Conservation (phyloP, 2,888 invertebrate genomes). For the Malachius bipustulatus region DNA sequence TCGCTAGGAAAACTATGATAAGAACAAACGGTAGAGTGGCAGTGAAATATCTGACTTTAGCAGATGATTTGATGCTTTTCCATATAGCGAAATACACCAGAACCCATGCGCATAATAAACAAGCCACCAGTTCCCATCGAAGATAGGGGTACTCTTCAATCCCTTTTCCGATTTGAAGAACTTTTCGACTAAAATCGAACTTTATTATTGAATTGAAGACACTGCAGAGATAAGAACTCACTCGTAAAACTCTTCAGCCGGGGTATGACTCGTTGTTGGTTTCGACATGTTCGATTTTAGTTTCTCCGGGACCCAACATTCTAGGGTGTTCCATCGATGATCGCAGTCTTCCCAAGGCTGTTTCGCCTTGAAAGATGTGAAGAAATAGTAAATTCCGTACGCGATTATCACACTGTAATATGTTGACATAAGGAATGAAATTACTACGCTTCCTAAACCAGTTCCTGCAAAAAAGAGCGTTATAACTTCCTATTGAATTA, state of each 20-base stretch:
- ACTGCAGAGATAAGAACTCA: constrained; percentile 40
- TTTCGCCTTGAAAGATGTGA: constrained; percentile 75
- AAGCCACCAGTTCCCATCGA: constrained; percentile 82
- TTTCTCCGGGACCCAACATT: constrained; percentile 67
- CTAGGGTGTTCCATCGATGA: constrained; percentile 73
- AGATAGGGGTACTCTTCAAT: constrained; percentile 71
- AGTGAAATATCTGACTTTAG: constrained; percentile 83
- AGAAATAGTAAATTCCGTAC: constrained; percentile 88
- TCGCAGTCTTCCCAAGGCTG: constrained; percentile 85
- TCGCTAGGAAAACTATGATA: constrained; percentile 72
- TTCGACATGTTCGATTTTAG: constrained; percentile 45
- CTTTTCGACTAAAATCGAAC: constrained; percentile 59
- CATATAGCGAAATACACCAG: constrained; percentile 92
- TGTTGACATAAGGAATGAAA: constrained; percentile 89
- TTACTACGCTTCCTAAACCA: constrained; percentile 85
- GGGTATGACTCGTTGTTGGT: constrained; percentile 64
- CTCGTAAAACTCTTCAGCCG: constrained; percentile 89
- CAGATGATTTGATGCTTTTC: constrained; percentile 93
- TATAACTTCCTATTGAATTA: too few relatives aligned
- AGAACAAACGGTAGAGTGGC: constrained; percentile 85
- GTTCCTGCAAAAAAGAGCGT: constrained; percentile 54
- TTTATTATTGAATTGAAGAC: neutral
- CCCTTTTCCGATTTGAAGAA: constrained; percentile 71
- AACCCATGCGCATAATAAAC: constrained; percentile 84
- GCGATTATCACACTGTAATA: constrained; percentile 94